Evolutionary conservation across 2,888 invertebrate species (phyloP).

Genomic region (Lasioglossum calceatum): DNA sequence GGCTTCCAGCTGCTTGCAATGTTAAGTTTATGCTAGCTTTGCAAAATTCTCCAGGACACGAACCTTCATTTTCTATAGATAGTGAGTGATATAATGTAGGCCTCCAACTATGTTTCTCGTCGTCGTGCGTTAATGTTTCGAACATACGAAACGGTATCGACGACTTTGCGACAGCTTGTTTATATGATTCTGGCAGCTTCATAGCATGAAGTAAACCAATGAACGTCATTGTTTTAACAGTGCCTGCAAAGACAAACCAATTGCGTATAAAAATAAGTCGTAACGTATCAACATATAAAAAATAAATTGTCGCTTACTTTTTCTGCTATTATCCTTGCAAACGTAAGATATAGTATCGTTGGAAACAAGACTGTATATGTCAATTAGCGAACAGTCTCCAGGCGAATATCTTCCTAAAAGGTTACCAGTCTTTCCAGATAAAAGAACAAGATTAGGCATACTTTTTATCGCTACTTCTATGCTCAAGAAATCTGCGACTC

Average conservation of each 20-base stretch:
- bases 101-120: conserved; percentile 68
- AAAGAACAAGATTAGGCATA: conserved; percentile 86
- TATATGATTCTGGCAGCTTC: conserved; percentile 44
- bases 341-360: conserved; percentile 74
- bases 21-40: conserved; percentile 84
- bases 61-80: conserved; percentile 89
- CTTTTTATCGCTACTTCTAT: conserved; percentile 66
- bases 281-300: neutral
- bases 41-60: conserved; percentile 89
- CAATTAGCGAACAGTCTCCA: conserved; percentile 68
- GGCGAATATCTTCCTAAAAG: conserved; percentile 85
- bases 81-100: conserved; percentile 82
- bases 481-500: conserved; percentile 88
- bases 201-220: conserved; percentile 52
- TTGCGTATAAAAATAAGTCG: neutral
- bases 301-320: conserved; percentile 69
- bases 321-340: conserved; percentile 72
- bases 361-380: conserved; percentile 73
- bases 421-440: conserved; percentile 90
- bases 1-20: conserved; percentile 86
- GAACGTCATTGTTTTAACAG: conserved; percentile 56
- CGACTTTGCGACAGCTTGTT: conserved; percentile 26
- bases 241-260: conserved; percentile 45
- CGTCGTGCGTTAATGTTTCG: conserved; percentile 35
- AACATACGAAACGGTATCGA: conserved; percentile 47